Evolutionary conservation across 1,140 invertebrate genomes (phyloP).

Genomic region (Cataglyphis hispanica): DNA sequence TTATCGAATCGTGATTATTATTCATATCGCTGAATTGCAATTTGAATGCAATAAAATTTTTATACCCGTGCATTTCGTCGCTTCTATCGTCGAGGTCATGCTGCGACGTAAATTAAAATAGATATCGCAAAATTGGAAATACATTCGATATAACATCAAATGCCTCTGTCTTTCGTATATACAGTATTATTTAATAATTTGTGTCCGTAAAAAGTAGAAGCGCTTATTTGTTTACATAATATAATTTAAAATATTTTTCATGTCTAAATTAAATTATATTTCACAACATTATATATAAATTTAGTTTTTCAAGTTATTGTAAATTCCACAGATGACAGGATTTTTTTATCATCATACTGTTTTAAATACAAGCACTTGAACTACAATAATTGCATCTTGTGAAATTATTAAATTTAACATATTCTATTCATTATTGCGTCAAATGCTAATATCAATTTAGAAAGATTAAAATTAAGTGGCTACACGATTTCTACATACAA

Average conservation of each 20-base stretch:
- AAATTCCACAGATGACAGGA: not conserved
- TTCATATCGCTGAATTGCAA: not conserved
- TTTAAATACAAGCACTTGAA: not conserved
- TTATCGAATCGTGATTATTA: not conserved
- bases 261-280: not conserved
- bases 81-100: not conserved
- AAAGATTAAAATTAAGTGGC: not conserved
- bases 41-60: conserved; percentile 13
- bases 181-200: not conserved
- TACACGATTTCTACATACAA: not conserved
- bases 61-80: not conserved
- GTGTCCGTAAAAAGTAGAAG: not conserved
- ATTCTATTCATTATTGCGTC: not conserved
- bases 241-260: not conserved
- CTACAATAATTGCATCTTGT: not conserved
- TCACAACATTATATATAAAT: not conserved
- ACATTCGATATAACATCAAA: not conserved
- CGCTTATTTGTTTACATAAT: not conserved
- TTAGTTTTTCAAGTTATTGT: not conserved
- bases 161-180: not conserved
- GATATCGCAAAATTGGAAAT: not conserved
- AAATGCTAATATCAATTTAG: not conserved
- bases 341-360: not conserved
- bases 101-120: not conserved
- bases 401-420: not conserved